phyloP scores from a whole-genome alignment of 2,888 invertebrate genomes.

The Diploptera punctata region DNA sequence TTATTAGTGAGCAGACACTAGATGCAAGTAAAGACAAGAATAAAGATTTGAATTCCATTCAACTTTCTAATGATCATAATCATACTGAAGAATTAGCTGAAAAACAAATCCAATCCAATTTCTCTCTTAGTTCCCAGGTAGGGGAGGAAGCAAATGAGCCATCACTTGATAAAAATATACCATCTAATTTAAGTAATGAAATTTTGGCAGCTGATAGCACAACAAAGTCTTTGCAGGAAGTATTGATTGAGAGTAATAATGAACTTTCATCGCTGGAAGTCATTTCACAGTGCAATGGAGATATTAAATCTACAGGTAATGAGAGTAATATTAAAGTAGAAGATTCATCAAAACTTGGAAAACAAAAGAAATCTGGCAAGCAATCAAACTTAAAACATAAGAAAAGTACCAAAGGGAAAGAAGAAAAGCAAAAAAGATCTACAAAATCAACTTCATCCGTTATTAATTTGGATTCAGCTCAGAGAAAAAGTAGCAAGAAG shows the following conservation, averaged over 20 bases:
- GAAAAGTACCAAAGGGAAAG: slow-evolving; percentile 8
- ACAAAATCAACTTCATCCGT: neutral
- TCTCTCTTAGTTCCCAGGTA: too few relatives aligned
- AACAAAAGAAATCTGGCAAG: neutral
- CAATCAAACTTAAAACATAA: neutral
- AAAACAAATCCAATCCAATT: too few relatives aligned
- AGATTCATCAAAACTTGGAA: neutral
- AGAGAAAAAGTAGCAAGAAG: neutral
- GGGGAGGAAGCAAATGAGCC: neutral
- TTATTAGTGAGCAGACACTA: neutral
- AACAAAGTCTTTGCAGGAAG: too few relatives aligned
- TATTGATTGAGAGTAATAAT: neutral
- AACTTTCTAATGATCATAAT: slow-evolving; percentile 7
- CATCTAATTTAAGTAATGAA: neutral
- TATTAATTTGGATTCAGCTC: neutral
- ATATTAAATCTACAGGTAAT: neutral
- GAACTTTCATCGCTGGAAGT: neutral
- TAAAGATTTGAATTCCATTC: neutral
- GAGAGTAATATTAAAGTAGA: neutral
- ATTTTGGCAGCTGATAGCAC: neutral
- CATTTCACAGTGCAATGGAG: neutral
- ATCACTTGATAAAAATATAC: neutral
- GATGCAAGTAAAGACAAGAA: neutral
- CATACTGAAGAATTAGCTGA: too few relatives aligned
- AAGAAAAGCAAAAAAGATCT: slow-evolving; percentile 7